phyloP scores from a whole-genome alignment of 2,797 vertebrate species.

The Lophotriccus pileatus region DNA sequence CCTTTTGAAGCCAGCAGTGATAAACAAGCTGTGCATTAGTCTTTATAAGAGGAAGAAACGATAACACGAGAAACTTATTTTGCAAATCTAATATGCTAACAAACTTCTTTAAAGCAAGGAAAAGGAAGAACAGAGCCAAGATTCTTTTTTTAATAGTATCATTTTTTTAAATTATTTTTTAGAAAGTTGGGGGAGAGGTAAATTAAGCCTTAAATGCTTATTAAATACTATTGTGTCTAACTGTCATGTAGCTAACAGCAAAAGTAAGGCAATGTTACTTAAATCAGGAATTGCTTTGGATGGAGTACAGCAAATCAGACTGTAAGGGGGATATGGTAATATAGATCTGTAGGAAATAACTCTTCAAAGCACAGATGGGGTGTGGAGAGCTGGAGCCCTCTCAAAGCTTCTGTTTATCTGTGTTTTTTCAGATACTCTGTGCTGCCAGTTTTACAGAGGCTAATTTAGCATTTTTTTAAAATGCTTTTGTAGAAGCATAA shows the following conservation, averaged over 20 bases:
- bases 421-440: neutral
- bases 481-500: neutral
- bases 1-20: neutral
- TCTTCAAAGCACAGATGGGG: neutral
- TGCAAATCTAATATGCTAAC: neutral
- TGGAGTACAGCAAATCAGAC: neutral
- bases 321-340: accelerated
- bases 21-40: neutral
- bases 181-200: neutral
- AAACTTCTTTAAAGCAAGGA: neutral
- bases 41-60: neutral
- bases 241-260: neutral
- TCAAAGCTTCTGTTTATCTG: accelerated
- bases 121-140: neutral
- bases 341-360: neutral
- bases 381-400: neutral
- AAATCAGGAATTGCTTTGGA: neutral
- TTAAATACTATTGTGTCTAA: neutral
- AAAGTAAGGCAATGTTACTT: neutral
- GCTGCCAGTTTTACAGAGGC: neutral
- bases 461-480: neutral
- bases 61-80: neutral
- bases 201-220: neutral
- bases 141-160: neutral
- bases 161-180: neutral